These are phyloP conservation scores for Cephus runcator DNA, from an alignment of 2,888 invertebrate species.

Conservation along the genomic window DNA sequence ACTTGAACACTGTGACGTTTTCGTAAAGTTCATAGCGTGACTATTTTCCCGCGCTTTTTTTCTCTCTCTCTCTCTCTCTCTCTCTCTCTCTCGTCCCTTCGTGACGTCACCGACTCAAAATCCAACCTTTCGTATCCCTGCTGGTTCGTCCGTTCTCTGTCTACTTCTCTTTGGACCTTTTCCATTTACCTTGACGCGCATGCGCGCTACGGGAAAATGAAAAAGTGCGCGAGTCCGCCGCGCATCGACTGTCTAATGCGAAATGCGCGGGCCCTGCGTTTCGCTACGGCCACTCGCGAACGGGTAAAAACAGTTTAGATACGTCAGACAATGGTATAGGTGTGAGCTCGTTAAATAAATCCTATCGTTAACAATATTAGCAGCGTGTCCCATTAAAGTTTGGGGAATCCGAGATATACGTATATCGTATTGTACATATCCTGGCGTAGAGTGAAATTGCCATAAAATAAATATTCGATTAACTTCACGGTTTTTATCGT, in stretches of 20 bases:
- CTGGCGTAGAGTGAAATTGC: background rate
- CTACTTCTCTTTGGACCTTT: background rate
- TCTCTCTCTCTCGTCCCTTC: slow-evolving; percentile 60
- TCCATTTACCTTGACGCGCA: background rate
- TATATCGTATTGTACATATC: background rate
- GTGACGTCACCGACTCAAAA: background rate
- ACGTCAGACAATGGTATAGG: background rate
- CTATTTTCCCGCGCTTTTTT: slow-evolving; percentile 3
- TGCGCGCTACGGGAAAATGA: background rate
- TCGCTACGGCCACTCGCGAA: background rate
- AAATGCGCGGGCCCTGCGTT: background rate
- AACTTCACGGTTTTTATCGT: background rate
- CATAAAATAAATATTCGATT: background rate
- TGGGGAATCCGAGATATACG: background rate
- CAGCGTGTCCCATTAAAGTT: background rate
- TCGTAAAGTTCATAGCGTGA: background rate
- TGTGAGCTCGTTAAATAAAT: background rate
- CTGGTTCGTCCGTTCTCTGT: background rate
- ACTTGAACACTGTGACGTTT: slow-evolving; percentile 13
- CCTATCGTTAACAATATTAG: background rate
- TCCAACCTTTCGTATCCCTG: background rate
- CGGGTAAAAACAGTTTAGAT: background rate
- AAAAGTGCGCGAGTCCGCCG: background rate
- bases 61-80: slow-evolving; percentile 64
- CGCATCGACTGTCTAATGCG: background rate